These are phyloP conservation scores for Holotrichia oblita DNA, from an alignment of 1,140 invertebrate genomes.

Conservation along the genomic window DNA sequence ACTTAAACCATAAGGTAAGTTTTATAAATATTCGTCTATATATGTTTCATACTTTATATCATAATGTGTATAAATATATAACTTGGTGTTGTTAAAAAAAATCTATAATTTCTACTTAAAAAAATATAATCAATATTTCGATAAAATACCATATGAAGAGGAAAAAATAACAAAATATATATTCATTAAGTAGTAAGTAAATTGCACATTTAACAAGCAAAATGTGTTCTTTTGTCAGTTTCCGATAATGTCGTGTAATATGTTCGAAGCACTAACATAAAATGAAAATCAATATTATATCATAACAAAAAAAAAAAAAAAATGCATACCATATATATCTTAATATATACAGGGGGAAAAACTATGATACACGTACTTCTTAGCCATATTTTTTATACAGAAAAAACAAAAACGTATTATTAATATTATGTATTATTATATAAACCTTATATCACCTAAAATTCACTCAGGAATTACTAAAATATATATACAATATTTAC, in stretches of 20 bases:
- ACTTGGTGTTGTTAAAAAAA: conserved; percentile 3
- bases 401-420: background rate
- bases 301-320: background rate
- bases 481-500: conserved; percentile 12
- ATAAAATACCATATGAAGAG: background rate
- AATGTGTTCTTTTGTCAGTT: background rate
- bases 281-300: background rate
- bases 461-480: conserved; percentile 3
- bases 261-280: conserved; percentile 1
- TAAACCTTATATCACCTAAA: conserved; percentile 5
- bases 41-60: conserved; percentile 11
- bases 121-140: conserved; percentile 18
- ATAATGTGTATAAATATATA: background rate
- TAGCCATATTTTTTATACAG: conserved; percentile 1
- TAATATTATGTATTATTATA: background rate
- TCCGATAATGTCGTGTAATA: conserved; percentile 8
- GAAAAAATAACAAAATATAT: background rate
- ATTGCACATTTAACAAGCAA: conserved; percentile 16
- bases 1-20: conserved; percentile 12
- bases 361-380: conserved; percentile 3
- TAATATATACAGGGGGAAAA: conserved; percentile 1
- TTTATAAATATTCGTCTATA: conserved; percentile 18
- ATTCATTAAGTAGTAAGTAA: background rate
- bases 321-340: background rate
- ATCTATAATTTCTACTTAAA: conserved; percentile 14